Evolutionary conservation across 2,888 invertebrate species (phyloP).

Genomic region (Saturnia pavonia): DNA sequence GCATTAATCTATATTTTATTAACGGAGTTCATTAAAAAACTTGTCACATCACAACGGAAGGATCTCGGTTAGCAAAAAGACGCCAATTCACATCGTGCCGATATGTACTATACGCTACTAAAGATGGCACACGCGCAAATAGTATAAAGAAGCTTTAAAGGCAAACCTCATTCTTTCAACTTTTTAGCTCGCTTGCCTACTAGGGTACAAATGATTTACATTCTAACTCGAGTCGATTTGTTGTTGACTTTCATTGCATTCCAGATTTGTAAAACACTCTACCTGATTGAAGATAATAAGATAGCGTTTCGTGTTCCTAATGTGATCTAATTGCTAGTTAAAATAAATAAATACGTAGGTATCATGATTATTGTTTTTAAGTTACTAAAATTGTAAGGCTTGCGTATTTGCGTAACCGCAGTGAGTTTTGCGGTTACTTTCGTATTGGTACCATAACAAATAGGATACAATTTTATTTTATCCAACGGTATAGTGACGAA

Average conservation of each 20-base stretch:
- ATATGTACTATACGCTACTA: constrained; percentile 41
- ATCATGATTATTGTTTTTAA: too few species aligned
- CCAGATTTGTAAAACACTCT: constrained; percentile 6
- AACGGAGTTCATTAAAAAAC: constrained; percentile 5
- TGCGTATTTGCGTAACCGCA: too few species aligned
- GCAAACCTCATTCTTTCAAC: constrained; percentile 56
- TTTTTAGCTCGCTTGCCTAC: constrained; percentile 39
- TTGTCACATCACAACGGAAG: constrained; percentile 6
- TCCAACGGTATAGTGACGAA: too few species aligned
- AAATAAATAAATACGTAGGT: neutral
- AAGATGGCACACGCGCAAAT: constrained; percentile 45
- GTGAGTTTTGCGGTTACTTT: too few species aligned
- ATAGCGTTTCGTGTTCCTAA: neutral
- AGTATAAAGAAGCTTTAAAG: constrained; percentile 51
- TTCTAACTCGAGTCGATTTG: constrained; percentile 2
- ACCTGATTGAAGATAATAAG: neutral
- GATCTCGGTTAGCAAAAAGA: constrained; percentile 14
- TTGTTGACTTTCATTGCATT: constrained; percentile 8
- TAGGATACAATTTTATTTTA: too few species aligned
- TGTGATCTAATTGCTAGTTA: constrained; percentile 1
- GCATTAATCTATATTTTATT: constrained; percentile 8
- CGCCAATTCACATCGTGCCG: constrained; percentile 38
- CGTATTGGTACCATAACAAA: too few species aligned
- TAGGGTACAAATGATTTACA: constrained; percentile 10
- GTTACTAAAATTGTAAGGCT: too few species aligned